Base-by-base conservation (phyloP, 2,888 invertebrate genomes). In the Sycophila texana region DNA sequence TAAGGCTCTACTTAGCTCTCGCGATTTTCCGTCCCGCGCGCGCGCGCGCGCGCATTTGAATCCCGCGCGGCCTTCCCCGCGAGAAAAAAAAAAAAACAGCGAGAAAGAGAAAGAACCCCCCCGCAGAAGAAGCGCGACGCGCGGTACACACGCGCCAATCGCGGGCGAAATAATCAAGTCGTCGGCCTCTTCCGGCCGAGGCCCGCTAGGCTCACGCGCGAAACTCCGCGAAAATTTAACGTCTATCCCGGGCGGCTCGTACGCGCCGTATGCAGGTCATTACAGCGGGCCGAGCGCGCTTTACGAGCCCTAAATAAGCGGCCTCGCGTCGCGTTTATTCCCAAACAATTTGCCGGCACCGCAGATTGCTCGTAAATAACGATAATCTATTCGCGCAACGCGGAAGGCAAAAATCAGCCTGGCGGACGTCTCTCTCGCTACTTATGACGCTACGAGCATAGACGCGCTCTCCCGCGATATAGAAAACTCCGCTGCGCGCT, bases 351-450 rank as follows among this genome's bases (percentile, higher is more conserved):
- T 89, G 86, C 87, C 85, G 55, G 66, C 86, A 86, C 86, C 87
- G 85, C 86, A 87, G 88, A 89, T 89, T 88, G 89, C 89, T 90
- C 89, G 89, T 90, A 90, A 90, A 90, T 89, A 90, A 90, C 87
- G 89, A 89, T 90, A 90, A 90, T 90, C 89, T 89, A 89, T 90
- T 89, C 89, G 81, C 89, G 81, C 81, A 85, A 89, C 89, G 87
- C 89, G 89, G 89, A 89, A 89, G 89, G 89, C 89, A 89, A 89
- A 90, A 89, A 89, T 89, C 26, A 26, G 81, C 82, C 73, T 85
- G 86, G 84, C 82, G 82, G 81, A 53, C 47, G 63, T 57, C 26
- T 74, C 47, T 5, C n/a, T 22, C 20, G 20, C 30, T 47, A 16
- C 13, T 58, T 68, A 53, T 26, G 14, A 60, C 26, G 61, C 26